phyloP scores from a whole-genome alignment of 2,113 vertebrate species.

The Noctilio leporinus region DNA sequence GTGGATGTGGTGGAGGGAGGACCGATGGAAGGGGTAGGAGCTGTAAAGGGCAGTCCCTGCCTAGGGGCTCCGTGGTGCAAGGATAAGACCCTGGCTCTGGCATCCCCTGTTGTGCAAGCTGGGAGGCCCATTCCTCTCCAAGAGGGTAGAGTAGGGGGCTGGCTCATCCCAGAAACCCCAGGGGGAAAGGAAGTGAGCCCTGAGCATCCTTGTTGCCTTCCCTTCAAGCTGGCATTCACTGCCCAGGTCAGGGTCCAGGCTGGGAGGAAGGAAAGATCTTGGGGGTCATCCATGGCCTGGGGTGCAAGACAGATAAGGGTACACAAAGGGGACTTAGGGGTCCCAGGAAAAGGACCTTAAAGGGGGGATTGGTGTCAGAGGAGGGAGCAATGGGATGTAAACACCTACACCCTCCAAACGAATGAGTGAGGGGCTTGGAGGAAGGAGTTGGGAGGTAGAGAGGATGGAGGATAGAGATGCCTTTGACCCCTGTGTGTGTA shows the following conservation, averaged over 20 bases:
- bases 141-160: background rate
- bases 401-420: rapidly evolving
- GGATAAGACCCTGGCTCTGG: background rate
- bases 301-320: background rate
- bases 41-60: background rate
- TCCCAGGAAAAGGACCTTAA: background rate
- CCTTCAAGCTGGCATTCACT: background rate
- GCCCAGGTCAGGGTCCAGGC: background rate
- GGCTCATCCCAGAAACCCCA: background rate
- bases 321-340: rapidly evolving
- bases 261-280: background rate
- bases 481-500: background rate
- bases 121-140: rapidly evolving
- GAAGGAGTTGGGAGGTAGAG: background rate
- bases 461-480: background rate
- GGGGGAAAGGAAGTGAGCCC: background rate
- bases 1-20: background rate
- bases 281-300: rapidly evolving
- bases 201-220: rapidly evolving
- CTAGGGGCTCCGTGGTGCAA: background rate
- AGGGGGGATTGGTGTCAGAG: too few species aligned
- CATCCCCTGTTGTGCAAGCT: background rate
- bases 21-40: too few species aligned
- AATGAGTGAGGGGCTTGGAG: background rate
- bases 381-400: background rate